Evolutionary conservation across 1,140 invertebrate species (phyloP), one percentile per base, ranked within the genome.

Genomic region (Pseudobourletiella spinata): DNA sequence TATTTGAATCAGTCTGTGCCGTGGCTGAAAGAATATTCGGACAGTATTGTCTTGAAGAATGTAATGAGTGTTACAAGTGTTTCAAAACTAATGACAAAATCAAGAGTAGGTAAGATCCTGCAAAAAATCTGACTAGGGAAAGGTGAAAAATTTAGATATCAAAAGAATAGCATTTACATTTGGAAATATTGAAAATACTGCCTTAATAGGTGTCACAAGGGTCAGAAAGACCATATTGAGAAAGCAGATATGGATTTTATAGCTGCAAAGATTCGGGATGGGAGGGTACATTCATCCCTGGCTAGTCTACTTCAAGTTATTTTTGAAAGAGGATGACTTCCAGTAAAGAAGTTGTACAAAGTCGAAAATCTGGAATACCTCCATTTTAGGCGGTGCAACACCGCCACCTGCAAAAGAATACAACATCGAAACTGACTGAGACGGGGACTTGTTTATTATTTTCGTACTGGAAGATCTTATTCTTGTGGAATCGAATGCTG

Each of bases 321-420:
- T 16, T 63, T 46, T 30, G 61, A 63, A 15, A 28, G 73, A 78
- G 1, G 68, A 69, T 0, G 72, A 56, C 24, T 42, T 30, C 8
- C n/a, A n/a, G n/a, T n/a, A n/a, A n/a, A n/a, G n/a, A n/a, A n/a
- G n/a, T n/a, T n/a, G n/a, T n/a, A n/a, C n/a, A n/a, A n/a, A n/a
- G n/a, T n/a, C n/a, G n/a, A n/a, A n/a, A n/a, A n/a, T n/a, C n/a
- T n/a, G n/a, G n/a, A n/a, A n/a, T n/a, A n/a, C n/a, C n/a, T n/a
- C n/a, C n/a, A n/a, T n/a, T n/a, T n/a, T n/a, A n/a, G n/a, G n/a
- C n/a, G n/a, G n/a, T n/a, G n/a, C n/a, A n/a, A n/a, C n/a, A n/a
- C n/a, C n/a, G n/a, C n/a, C n/a, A n/a, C n/a, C n/a, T n/a, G n/a
- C n/a, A n/a, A n/a, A n/a, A n/a, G n/a, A n/a, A n/a, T n/a, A n/a